phyloP scores from a whole-genome alignment of 2,888 invertebrate species.

The Neuroscelio doddi region DNA sequence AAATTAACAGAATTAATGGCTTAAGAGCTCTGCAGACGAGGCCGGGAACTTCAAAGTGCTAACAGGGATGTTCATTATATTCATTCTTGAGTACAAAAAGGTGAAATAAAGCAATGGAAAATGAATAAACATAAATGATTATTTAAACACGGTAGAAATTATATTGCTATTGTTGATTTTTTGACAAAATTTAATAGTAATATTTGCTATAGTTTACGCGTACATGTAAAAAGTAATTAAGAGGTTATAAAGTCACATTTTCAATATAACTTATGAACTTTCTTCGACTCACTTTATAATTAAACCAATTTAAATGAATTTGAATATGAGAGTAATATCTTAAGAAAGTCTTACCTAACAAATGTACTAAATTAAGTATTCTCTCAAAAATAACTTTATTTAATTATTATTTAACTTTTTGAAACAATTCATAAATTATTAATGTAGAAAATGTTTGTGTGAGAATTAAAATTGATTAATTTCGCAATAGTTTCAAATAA shows the following conservation, averaged over 20 bases:
- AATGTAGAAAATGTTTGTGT: no score
- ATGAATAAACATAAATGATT: slow-evolving; percentile 38
- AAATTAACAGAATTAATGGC: slow-evolving; percentile 64
- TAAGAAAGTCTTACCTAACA: no score
- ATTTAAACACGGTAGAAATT: slow-evolving; percentile 20
- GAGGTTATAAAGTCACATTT: slow-evolving; percentile 24
- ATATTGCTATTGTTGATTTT: slow-evolving; percentile 17
- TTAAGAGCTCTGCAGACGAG: slow-evolving; percentile 50
- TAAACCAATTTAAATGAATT: slow-evolving; percentile 19
- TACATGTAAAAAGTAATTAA: slow-evolving; percentile 30
- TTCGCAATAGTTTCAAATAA: no score
- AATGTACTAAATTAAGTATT: neutral
- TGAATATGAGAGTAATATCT: slow-evolving; percentile 15
- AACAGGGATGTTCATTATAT: slow-evolving; percentile 45
- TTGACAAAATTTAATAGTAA: neutral
- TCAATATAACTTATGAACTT: neutral
- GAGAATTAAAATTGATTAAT: no score
- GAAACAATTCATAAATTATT: no score
- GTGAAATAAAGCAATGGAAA: slow-evolving; percentile 23
- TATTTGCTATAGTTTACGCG: neutral
- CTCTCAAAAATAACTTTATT: no score
- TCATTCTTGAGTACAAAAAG: slow-evolving; percentile 35
- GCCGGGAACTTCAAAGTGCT: slow-evolving; percentile 44
- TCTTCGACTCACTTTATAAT: slow-evolving; percentile 14
- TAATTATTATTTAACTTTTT: no score